Conservation (phyloP, 2,797 vertebrate genomes). For the Ptychadena robeensis region DNA sequence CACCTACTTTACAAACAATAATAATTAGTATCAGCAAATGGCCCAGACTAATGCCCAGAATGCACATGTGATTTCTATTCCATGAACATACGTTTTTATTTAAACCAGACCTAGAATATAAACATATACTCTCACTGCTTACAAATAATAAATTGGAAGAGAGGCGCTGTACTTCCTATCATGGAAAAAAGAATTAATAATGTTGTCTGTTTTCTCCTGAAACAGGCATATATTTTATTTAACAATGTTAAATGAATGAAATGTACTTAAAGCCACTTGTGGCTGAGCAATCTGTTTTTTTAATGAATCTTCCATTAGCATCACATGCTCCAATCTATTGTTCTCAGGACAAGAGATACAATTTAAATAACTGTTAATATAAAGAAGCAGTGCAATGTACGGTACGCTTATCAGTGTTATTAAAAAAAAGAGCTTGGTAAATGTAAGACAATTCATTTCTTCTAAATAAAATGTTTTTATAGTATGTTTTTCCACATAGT, state of each 20-base stretch:
- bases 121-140: constrained; percentile 74
- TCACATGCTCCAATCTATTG: background rate
- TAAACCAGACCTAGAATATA: constrained; percentile 77
- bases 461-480: too few relatives aligned
- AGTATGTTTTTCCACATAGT: too few relatives aligned
- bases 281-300: background rate
- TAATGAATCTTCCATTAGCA: constrained; percentile 3
- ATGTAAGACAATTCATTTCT: background rate
- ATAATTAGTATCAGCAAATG: constrained; percentile 83
- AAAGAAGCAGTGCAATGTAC: background rate
- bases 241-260: background rate
- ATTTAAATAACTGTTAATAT: background rate
- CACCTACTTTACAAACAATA: constrained; percentile 76
- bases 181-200: constrained; percentile 75
- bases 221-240: constrained; percentile 69
- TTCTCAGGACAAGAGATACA: background rate
- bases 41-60: constrained; percentile 75
- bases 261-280: background rate
- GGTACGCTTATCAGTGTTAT: background rate
- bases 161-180: constrained; percentile 69
- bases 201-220: constrained; percentile 76
- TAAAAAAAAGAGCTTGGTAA: background rate
- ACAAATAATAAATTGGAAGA: constrained; percentile 75
- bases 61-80: constrained; percentile 81
- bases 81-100: constrained; percentile 79